Conservation (phyloP, 2,797 vertebrate genomes). For the Salmo trutta region DNA sequence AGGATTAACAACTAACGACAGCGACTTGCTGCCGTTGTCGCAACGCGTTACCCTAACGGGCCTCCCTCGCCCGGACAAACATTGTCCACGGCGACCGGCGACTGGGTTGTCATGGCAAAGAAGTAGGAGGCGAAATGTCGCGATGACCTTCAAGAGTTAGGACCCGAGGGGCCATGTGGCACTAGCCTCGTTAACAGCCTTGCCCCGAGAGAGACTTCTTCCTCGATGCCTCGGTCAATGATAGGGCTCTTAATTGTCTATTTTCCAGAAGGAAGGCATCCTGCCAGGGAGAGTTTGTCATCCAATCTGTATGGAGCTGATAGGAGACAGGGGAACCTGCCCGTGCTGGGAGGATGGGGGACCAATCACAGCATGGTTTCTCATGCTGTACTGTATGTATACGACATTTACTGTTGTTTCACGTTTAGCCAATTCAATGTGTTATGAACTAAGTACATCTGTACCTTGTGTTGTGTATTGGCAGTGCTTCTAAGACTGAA, state of each 20-base stretch:
- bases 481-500: neutral
- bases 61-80: conserved; percentile 15
- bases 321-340: neutral
- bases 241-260: conserved; percentile 53
- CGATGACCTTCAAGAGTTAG: conserved; percentile 67
- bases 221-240: conserved; percentile 49
- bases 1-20: conserved; percentile 44
- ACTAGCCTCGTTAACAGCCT: conserved; percentile 30
- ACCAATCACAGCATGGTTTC: neutral
- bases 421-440: neutral
- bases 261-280: conserved; percentile 33
- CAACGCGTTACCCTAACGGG: conserved; percentile 51
- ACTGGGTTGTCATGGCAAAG: conserved; percentile 46
- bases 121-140: conserved; percentile 43
- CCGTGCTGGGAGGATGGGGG: neutral
- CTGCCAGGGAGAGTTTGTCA: conserved; percentile 26
- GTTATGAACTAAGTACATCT: neutral
- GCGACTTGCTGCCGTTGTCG: conserved; percentile 47
- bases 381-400: neutral
- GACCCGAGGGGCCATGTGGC: conserved; percentile 43
- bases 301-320: conserved; percentile 23
- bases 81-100: conserved; percentile 42
- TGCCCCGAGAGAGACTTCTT: conserved; percentile 49
- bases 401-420: neutral
- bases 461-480: neutral